Base-by-base conservation (phyloP, 2,113 vertebrate species). In the Calyptomena viridis region DNA sequence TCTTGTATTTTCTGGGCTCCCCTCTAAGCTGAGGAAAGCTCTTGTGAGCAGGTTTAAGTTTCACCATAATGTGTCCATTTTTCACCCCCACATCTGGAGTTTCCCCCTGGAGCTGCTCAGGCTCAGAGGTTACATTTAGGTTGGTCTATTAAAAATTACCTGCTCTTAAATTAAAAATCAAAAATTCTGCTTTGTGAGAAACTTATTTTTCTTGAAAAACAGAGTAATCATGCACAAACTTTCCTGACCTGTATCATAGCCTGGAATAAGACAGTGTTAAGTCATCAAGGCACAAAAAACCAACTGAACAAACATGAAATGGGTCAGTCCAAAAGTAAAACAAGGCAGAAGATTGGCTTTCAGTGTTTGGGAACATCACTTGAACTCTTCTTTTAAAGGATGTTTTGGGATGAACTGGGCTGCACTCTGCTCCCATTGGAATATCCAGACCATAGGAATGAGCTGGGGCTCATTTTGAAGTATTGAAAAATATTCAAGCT, bases 221-320 rank as follows among this genome's bases (percentile, higher is more conserved):
- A 24, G 3, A 8, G 6, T 18, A 23, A 35, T 44, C 0, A 0
- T n/a, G 6, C 62, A 12, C 21, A 60, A 58, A 71, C 6, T 46
- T 84, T 12, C 21, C 74, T 84, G 13, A 37, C 13, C 1, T 2
- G 0, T 44, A 5, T n/a, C 11, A 55, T 46, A 21, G 3, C 5
- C 6, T 35, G 17, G 8, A 81, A 71, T 55, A 21, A 23, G 5
- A 40, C 2, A 9, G 4, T 8, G 3, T 47, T 55, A 89, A 10
- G 3, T 73, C 22, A 39, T 15, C 22, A 52, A 40, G 12, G 60
- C 68, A 50, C 6, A 23, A 73, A n/a, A 58, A 50, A 8, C 27
- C 33, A 17, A 66, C 35, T 11, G 42, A 35, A 5, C 64, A 50
- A 66, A 23, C 1, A 31, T 9, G 3, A 72, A 71, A 59, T 6